Evolutionary conservation across 2,113 vertebrate species (phyloP).

Genomic region (Oncorhynchus keta): DNA sequence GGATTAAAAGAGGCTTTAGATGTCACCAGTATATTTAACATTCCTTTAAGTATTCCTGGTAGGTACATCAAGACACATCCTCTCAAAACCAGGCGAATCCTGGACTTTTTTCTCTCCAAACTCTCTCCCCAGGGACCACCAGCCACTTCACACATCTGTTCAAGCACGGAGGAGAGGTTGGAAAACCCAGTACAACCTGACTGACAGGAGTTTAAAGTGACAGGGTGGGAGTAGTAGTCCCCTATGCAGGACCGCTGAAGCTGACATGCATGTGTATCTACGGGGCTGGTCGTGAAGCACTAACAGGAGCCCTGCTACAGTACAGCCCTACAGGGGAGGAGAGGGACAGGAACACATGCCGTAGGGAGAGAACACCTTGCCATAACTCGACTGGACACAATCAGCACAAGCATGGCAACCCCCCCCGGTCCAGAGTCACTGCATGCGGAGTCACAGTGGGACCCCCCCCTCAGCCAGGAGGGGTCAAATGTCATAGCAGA

Average conservation of each 20-base stretch:
- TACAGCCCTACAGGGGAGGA: conserved; percentile 63
- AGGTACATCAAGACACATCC: no score
- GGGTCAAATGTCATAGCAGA: conserved; percentile 60
- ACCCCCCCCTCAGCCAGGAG: conserved; percentile 51
- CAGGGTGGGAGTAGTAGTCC: background rate
- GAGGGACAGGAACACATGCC: conserved; percentile 54
- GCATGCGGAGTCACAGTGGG: conserved; percentile 77
- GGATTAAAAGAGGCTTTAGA: no score
- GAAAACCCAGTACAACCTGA: no score
- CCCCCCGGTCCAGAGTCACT: conserved; percentile 72
- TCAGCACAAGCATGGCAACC: conserved; percentile 75
- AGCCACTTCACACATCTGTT: no score
- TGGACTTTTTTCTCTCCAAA: no score
- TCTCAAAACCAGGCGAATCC: no score
- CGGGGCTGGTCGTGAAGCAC: conserved; percentile 56
- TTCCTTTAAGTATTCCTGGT: no score
- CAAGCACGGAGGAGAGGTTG: no score
- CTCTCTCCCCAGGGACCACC: no score
- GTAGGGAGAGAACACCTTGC: conserved; percentile 60
- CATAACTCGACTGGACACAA: conserved; percentile 72
- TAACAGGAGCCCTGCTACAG: conserved; percentile 52
- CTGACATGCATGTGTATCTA: conserved; percentile 57
- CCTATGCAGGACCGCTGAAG: conserved; percentile 43
- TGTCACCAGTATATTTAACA: no score
- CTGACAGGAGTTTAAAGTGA: background rate